Percentiles rank a stretch among this genome's conserved stretches.
These are phyloP conservation scores for Rhabdophis nuchalis DNA, from an alignment of 2,797 vertebrate genomes.

Conservation along the genomic window DNA sequence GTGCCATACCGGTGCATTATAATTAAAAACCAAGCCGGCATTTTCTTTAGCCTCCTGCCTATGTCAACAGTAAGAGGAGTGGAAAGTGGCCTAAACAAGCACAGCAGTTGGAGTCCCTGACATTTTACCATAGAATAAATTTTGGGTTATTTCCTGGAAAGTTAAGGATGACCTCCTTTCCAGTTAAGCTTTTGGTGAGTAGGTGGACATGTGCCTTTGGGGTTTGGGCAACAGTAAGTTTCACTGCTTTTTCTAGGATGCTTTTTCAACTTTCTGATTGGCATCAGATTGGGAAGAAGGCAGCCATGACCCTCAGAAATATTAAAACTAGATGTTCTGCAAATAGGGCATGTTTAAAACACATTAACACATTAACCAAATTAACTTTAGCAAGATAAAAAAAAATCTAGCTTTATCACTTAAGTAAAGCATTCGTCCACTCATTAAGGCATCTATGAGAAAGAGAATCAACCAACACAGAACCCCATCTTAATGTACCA, in stretches of 20 bases:
- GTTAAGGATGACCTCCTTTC: slow-evolving; percentile 1
- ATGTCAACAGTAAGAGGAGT: background rate
- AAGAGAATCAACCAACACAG: background rate
- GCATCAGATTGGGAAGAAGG: background rate
- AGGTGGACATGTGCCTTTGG: background rate
- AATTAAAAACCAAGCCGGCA: background rate
- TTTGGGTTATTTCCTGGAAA: background rate
- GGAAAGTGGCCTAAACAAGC: background rate
- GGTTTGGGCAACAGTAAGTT: background rate
- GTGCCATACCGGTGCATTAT: background rate
- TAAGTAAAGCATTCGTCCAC: background rate
- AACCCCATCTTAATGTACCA: background rate
- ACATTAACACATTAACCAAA: background rate
- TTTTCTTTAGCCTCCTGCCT: slow-evolving; percentile 17
- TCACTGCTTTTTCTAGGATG: background rate
- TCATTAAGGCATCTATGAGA: background rate
- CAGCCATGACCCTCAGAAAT: background rate
- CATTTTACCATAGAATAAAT: slow-evolving; percentile 1
- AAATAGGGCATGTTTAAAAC: background rate
- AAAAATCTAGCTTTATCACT: background rate
- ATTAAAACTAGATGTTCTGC: background rate
- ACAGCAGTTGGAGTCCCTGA: slow-evolving; percentile 6
- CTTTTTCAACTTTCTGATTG: background rate
- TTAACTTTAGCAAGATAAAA: background rate
- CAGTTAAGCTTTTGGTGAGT: background rate